A percentile compares a stretch with the other conserved stretches of the same genome.
These are phyloP conservation scores for Nothobranchius furzeri DNA, from an alignment of 2,113 vertebrate species.

Conservation along the genomic window DNA sequence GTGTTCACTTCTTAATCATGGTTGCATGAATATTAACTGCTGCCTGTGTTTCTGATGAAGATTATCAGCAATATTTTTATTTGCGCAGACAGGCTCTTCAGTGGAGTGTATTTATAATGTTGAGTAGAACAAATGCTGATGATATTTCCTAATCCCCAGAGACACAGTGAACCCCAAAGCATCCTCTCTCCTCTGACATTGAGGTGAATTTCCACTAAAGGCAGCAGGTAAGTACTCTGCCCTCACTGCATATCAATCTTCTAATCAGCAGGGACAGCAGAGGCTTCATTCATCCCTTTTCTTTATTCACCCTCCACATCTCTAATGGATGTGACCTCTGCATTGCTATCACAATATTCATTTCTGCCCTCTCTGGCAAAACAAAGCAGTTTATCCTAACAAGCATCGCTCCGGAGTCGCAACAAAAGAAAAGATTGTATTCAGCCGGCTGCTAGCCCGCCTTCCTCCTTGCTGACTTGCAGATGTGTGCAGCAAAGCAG, in stretches of 20 bases:
- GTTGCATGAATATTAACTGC: conserved; percentile 19
- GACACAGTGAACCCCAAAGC: conserved; percentile 13
- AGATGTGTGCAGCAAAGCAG: conserved; percentile 18
- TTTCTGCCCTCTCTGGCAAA: conserved; percentile 25
- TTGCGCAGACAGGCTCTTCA: background rate
- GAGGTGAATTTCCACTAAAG: conserved; percentile 35
- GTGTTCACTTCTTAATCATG: conserved; percentile 20
- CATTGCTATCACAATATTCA: conserved; percentile 24
- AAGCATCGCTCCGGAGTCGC: conserved; percentile 24
- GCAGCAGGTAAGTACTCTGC: conserved; percentile 41
- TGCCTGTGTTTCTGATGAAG: conserved; percentile 1
- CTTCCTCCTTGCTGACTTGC: background rate
- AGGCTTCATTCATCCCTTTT: conserved; percentile 51
- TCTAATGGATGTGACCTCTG: conserved; percentile 67
- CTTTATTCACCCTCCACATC: conserved; percentile 52
- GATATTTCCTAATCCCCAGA: background rate
- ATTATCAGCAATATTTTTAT: background rate
- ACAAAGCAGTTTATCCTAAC: conserved; percentile 46
- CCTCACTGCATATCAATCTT: conserved; percentile 56
- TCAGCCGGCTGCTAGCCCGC: conserved; percentile 6
- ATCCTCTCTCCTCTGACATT: conserved; percentile 7
- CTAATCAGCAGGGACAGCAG: conserved; percentile 53
- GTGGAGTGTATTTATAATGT: background rate
- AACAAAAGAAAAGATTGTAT: conserved; percentile 31
- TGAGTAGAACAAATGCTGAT: background rate